Conservation (phyloP, 2,113 vertebrate species). For the Damaliscus lunatus region DNA sequence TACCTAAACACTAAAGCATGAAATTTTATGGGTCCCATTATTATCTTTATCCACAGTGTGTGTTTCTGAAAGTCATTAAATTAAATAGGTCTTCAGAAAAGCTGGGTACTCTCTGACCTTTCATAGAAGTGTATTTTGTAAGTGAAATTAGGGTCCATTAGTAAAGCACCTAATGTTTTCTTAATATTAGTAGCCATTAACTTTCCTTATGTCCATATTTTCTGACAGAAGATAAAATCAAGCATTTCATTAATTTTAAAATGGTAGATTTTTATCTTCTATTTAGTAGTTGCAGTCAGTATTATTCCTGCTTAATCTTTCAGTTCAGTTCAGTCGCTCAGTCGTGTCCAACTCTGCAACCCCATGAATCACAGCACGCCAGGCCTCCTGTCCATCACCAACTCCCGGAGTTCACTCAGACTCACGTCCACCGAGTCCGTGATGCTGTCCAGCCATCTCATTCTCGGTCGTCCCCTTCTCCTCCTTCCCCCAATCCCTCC, state of each 20-base stretch:
- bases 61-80: constrained; percentile 64
- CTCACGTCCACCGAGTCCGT: too few relatives aligned
- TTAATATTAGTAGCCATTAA: constrained; percentile 40
- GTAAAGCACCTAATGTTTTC: constrained; percentile 18
- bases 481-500: too few relatives aligned
- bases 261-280: background rate
- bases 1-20: constrained; percentile 66
- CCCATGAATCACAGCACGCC: too few relatives aligned
- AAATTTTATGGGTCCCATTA: constrained; percentile 60
- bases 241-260: constrained; percentile 28
- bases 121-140: constrained; percentile 33
- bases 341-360: accelerated
- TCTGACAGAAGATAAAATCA: background rate
- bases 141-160: background rate
- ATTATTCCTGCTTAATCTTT: constrained; percentile 11
- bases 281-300: background rate
- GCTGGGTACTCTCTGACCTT: constrained; percentile 22
- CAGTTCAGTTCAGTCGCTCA: too few relatives aligned
- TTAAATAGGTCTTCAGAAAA: constrained; percentile 59
- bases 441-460: too few relatives aligned
- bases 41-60: constrained; percentile 61
- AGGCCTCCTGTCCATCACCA: too few relatives aligned
- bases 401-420: too few relatives aligned
- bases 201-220: constrained; percentile 22
- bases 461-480: too few relatives aligned